Percentiles rank a stretch among this genome's conserved stretches.
Conservation (phyloP, 2,888 invertebrate species). For the Blastobasis lacticolella region DNA sequence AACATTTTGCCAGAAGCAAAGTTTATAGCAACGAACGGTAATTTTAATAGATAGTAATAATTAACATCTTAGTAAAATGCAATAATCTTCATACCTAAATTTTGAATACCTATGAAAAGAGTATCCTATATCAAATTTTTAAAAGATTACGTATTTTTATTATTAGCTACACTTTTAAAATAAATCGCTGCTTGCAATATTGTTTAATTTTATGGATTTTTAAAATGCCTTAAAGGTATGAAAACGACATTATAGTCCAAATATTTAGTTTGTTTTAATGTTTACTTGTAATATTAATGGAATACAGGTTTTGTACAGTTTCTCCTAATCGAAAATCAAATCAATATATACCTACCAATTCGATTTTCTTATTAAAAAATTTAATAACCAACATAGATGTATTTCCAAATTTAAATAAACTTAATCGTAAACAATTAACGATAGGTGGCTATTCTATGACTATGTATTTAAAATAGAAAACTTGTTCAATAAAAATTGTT, state of each 20-base stretch:
- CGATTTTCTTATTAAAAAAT: constrained; percentile 33
- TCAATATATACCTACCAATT: constrained; percentile 10
- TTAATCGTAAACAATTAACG: constrained; percentile 35
- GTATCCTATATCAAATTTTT: neutral
- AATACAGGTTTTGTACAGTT: constrained; percentile 29
- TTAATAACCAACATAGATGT: constrained; percentile 36
- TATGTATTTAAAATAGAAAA: constrained; percentile 43
- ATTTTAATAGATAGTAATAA: no score
- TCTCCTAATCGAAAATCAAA: constrained; percentile 9
- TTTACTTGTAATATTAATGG: neutral
- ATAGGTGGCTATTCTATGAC: constrained; percentile 47
- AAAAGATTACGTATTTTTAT: no score
- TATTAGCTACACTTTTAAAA: no score
- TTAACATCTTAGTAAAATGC: no score
- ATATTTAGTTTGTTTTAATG: no score
- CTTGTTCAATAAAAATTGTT: constrained; percentile 68
- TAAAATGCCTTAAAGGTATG: no score
- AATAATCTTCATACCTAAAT: no score
- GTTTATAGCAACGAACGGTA: no score
- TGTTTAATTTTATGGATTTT: no score
- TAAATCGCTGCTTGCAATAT: no score
- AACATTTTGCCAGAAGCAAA: no score
- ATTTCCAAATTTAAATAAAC: constrained; percentile 31
- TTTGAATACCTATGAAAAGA: constrained; percentile 1
- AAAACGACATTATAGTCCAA: no score